phyloP scores from a whole-genome alignment of 1,140 invertebrate species.

The Pantala flavescens region DNA sequence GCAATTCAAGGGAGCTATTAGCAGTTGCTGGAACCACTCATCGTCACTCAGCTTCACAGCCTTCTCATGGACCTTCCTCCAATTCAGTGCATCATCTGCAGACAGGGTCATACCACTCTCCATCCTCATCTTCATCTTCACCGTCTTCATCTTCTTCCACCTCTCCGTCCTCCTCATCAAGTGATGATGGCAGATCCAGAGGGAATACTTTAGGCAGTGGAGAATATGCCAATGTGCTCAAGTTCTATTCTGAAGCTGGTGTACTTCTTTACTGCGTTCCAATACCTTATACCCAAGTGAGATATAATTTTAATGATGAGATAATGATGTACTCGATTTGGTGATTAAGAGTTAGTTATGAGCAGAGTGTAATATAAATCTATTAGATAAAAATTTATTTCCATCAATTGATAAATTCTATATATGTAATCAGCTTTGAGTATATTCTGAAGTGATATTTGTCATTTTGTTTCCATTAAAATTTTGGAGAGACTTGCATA shows the following conservation, averaged over 20 bases:
- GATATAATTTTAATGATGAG: neutral
- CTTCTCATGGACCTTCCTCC: conserved; percentile 11
- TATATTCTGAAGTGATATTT: no score
- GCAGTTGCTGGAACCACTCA: conserved; percentile 72
- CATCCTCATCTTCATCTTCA: conserved; percentile 20
- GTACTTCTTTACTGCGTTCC: conserved; percentile 59
- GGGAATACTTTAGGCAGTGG: neutral
- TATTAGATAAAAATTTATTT: no score
- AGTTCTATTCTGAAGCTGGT: conserved; percentile 70
- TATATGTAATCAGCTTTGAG: no score
- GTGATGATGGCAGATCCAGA: neutral
- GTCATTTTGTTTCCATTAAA: no score
- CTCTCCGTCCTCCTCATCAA: neutral
- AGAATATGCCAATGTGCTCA: conserved; percentile 56
- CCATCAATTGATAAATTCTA: no score
- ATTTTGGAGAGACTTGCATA: no score
- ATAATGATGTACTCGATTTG: neutral
- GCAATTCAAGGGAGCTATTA: conserved; percentile 82
- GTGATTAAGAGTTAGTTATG: no score
- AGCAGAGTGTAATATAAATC: no score
- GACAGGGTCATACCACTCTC: conserved; percentile 31
- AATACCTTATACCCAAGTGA: conserved; percentile 63
- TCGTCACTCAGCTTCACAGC: conserved; percentile 20
- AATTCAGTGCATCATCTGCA: conserved; percentile 28
- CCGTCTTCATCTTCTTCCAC: conserved; percentile 19